Evolutionary conservation across 2,888 invertebrate genomes (phyloP), one percentile per base, ranked within the genome.

Genomic region (Synergus laeviventris): DNA sequence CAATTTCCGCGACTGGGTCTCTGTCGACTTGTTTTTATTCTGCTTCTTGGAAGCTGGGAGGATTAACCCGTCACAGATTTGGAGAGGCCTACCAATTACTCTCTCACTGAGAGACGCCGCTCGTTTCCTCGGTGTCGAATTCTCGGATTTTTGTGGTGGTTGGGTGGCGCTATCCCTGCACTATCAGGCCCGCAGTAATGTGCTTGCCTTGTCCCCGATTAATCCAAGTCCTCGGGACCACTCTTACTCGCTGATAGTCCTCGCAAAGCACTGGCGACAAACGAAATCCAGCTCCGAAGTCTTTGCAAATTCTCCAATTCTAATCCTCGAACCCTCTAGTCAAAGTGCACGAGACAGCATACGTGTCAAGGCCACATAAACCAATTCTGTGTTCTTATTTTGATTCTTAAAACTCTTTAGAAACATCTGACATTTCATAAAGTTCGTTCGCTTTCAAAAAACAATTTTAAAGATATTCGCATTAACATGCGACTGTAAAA

Each of bases 11-110:
- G 70, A 70, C 49, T 70, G 49, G 39, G 62, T 39, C 75, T 36
- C 49, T 45, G 21, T 60, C 62, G 73, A 81, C 77, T 76, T 62
- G 79, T 81, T 80, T 82, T n/a, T n/a, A n/a, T n/a, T 81, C 82
- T 73, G 81, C 78, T 89, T 89, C 89, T 85, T 84, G 86, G 89
- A 89, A 90, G 82, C 84, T 80, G 84, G 84, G 85, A 88, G 89
- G 87, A 90, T 90, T 90, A 89, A 89, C 89, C 89, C 87, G 89
- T 89, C 89, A 89, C 85, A 83, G 86, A 87, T 86, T 87, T 85
- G 83, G 86, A 78, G 82, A 82, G 82, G 85, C 78, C 82, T 82
- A 82, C 85, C 86, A 87, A 87, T 87, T 87, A 81, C 80, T 82
- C 80, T 82, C 79, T 61, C 42, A 73, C 70, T 76, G 18, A 49